Percentiles rank a stretch among this genome's conserved stretches.
phyloP scores from a whole-genome alignment of 2,797 vertebrate genomes.

The Tiaroga cobitis region DNA sequence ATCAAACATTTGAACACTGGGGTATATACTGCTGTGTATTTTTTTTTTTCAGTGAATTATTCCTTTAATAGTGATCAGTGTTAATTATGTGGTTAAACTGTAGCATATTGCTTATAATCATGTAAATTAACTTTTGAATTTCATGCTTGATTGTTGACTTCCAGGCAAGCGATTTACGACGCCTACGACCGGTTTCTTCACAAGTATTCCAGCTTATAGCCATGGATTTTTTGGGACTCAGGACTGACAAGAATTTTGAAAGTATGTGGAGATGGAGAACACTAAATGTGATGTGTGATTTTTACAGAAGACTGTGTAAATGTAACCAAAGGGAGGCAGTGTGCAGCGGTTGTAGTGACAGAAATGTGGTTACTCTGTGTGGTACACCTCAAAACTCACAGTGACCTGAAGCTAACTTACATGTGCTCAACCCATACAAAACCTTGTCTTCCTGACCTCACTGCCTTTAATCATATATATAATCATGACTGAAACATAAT shows the following conservation, averaged over 20 bases:
- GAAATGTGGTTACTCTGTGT: conserved; percentile 24
- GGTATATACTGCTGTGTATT: background rate
- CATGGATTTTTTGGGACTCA: conserved; percentile 19
- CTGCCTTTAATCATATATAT: conserved; percentile 30
- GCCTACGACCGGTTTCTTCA: conserved; percentile 90
- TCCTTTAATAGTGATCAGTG: background rate
- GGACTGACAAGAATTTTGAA: conserved; percentile 25
- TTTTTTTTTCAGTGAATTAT: background rate
- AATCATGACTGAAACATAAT: conserved; percentile 10
- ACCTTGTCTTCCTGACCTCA: conserved; percentile 22
- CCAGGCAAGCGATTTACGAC: conserved; percentile 93
- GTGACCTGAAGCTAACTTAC: conserved; percentile 1
- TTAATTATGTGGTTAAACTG: background rate
- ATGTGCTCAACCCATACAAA: background rate
- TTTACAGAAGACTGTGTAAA: conserved; percentile 3
- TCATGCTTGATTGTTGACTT: conserved; percentile 51
- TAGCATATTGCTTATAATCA: background rate
- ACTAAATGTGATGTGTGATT: background rate
- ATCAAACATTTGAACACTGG: background rate
- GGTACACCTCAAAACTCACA: background rate
- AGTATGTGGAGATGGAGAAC: conserved; percentile 10
- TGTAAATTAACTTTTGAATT: background rate
- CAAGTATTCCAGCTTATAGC: conserved; percentile 83
- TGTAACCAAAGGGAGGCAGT: background rate
- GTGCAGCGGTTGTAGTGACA: conserved; percentile 5